Conservation (phyloP, 2,888 invertebrate species). For the Seira ritae region DNA sequence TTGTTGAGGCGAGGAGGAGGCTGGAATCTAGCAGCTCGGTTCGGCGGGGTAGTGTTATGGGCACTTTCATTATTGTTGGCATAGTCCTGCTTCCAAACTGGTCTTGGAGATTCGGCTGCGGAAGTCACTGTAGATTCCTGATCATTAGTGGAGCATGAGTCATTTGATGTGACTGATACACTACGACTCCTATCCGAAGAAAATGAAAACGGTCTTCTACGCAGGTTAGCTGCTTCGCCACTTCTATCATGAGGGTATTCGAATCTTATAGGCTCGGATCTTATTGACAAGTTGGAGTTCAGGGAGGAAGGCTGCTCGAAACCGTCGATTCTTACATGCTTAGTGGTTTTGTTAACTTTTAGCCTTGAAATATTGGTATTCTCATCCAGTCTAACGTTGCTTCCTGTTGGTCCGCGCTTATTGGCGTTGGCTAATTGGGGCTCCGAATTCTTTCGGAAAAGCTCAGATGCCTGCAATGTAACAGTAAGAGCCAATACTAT, state of each 20-base stretch:
- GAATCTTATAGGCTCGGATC: background rate
- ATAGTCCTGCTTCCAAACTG: conserved; percentile 28
- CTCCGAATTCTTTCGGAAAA: conserved; percentile 55
- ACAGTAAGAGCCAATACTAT: background rate
- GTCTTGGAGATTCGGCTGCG: background rate
- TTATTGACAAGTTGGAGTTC: conserved; percentile 17
- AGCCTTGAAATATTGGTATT: conserved; percentile 1
- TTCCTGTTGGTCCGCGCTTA: background rate
- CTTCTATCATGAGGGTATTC: background rate
- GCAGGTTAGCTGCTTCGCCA: background rate
- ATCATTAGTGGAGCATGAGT: conserved; percentile 35
- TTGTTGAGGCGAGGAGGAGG: conserved; percentile 35
- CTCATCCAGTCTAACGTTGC: background rate
- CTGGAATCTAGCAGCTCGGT: background rate
- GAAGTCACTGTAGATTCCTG: conserved; percentile 21
- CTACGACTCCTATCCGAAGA: conserved; percentile 44
- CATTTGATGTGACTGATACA: conserved; percentile 33
- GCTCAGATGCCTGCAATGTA: conserved; percentile 39
- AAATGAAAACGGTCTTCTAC: conserved; percentile 57
- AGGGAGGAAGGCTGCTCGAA: conserved; percentile 4
- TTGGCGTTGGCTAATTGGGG: conserved; percentile 26
- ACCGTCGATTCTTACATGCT: conserved; percentile 49
- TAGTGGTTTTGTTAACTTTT: conserved; percentile 22
- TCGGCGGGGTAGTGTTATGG: background rate
- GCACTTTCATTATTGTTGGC: conserved; percentile 33